These are phyloP conservation scores for Dasyornis broadbenti DNA, from an alignment of 2,113 vertebrate genomes.

Conservation along the genomic window DNA sequence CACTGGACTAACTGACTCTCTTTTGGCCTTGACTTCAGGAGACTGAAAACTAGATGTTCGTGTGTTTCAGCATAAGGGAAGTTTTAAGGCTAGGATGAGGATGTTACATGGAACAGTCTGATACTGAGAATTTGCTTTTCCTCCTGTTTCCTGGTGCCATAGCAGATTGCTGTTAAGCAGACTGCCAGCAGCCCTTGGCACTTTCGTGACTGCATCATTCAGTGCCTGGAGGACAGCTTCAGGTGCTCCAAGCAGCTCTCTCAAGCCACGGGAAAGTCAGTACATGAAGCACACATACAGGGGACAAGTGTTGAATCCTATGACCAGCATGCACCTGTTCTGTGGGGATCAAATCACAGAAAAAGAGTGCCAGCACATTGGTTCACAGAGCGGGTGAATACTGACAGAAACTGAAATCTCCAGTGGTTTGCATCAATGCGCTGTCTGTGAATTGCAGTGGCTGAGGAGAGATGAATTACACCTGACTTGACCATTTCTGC, in stretches of 20 bases:
- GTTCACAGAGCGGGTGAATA: not conserved
- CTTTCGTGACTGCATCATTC: not conserved
- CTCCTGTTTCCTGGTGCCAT: not conserved
- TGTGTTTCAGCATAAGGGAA: not conserved
- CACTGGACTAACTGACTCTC: not conserved
- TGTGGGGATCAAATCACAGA: not conserved
- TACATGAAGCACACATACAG: not conserved
- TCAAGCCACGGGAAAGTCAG: not conserved
- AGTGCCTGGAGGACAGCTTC: fast-evolving
- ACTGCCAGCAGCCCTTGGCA: not conserved
- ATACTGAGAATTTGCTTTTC: not conserved
- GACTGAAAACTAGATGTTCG: not conserved
- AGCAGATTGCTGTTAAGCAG: not conserved
- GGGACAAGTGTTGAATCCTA: not conserved
- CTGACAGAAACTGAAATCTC: not conserved
- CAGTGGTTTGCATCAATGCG: not conserved
- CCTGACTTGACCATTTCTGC: not conserved
- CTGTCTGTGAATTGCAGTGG: not conserved
- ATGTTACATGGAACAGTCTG: not conserved
- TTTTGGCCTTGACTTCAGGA: not conserved
- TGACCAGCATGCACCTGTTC: fast-evolving
- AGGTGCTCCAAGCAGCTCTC: not conserved
- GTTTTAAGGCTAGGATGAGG: not conserved
- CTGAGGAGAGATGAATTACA: not conserved
- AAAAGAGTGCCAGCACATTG: not conserved